Percentiles rank a stretch among this genome's conserved stretches.
Conservation (phyloP, 2,888 invertebrate genomes). For the Fragum fragum region DNA sequence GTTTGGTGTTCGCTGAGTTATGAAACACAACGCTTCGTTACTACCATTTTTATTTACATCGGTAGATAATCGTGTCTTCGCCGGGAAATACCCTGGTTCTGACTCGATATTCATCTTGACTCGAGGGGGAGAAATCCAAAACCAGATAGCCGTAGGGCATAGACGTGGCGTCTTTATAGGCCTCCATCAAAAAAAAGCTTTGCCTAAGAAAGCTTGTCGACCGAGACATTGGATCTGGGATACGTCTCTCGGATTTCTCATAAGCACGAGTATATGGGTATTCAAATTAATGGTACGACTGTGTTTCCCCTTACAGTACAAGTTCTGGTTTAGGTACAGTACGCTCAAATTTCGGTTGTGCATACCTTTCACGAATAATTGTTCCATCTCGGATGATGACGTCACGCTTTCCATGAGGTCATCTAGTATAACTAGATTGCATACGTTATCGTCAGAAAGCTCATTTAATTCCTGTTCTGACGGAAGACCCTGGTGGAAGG, state of each 20-base stretch:
- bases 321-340: slow-evolving; percentile 55
- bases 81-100: slow-evolving; percentile 45
- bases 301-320: slow-evolving; percentile 51
- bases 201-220: slow-evolving; percentile 54
- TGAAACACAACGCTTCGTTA: neutral
- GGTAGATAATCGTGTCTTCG: slow-evolving; percentile 47
- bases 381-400: slow-evolving; percentile 55
- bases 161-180: slow-evolving; percentile 55
- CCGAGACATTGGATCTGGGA: slow-evolving; percentile 59
- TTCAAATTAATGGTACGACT: slow-evolving; percentile 56
- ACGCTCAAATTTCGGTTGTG: slow-evolving; percentile 52
- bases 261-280: slow-evolving; percentile 49
- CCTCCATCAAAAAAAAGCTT: slow-evolving; percentile 44
- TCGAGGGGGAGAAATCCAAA: slow-evolving; percentile 50
- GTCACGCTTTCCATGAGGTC: slow-evolving; percentile 55
- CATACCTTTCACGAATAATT: slow-evolving; percentile 54
- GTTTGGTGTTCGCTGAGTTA: neutral
- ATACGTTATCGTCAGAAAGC: slow-evolving; percentile 29
- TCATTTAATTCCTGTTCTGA: slow-evolving; percentile 29
- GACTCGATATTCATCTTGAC: slow-evolving; percentile 41
- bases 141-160: slow-evolving; percentile 57
- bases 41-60: slow-evolving; percentile 29
- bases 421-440: slow-evolving; percentile 49
- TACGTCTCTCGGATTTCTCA: slow-evolving; percentile 60
- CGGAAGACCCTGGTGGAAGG: slow-evolving; percentile 55